A percentile compares a stretch with the other conserved stretches of the same genome.
phyloP scores from a whole-genome alignment of 2,888 invertebrate genomes.

The Hemithea aestivaria region DNA sequence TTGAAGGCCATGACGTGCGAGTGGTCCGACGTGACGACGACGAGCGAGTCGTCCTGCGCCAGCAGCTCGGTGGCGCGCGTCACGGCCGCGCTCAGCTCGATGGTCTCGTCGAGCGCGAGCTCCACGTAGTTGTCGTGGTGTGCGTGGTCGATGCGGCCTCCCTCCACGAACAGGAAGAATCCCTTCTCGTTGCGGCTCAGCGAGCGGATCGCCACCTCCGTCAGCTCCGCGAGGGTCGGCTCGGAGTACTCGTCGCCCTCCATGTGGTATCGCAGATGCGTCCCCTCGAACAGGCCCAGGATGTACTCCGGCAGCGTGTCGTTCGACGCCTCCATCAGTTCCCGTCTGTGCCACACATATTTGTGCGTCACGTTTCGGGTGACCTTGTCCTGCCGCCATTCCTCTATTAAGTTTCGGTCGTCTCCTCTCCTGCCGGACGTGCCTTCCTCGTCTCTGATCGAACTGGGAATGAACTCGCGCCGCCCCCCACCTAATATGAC shows the following conservation, averaged over 20 bases:
- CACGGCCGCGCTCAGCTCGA: conserved; percentile 81
- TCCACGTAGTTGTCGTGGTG: conserved; percentile 79
- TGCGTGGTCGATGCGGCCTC: conserved; percentile 81
- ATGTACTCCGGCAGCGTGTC: conserved; percentile 74
- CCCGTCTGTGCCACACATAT: conserved; percentile 75
- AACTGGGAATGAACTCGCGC: conserved; percentile 78
- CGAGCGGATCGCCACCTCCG: conserved; percentile 81
- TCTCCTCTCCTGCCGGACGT: conserved; percentile 72
- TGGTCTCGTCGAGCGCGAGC: conserved; percentile 83
- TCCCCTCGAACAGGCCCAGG: conserved; percentile 81
- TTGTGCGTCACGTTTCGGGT: conserved; percentile 44
- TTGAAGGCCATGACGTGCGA: conserved; percentile 84
- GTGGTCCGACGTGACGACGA: conserved; percentile 88
- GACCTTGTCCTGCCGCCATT: conserved; percentile 78
- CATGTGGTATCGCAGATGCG: conserved; percentile 83
- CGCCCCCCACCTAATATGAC: conserved; percentile 87
- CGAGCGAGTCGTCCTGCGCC: conserved; percentile 78
- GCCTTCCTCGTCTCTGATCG: conserved; percentile 68
- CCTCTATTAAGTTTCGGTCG: conserved; percentile 81
- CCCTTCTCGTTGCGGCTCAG: conserved; percentile 82
- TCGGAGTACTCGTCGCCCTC: conserved; percentile 81
- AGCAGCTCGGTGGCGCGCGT: conserved; percentile 62
- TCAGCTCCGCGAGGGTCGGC: conserved; percentile 78
- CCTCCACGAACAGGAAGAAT: conserved; percentile 86
- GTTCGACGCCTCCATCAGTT: conserved; percentile 51